Evolutionary conservation across 2,113 vertebrate species (phyloP).

Genomic region (Tachysurus fulvidraco): DNA sequence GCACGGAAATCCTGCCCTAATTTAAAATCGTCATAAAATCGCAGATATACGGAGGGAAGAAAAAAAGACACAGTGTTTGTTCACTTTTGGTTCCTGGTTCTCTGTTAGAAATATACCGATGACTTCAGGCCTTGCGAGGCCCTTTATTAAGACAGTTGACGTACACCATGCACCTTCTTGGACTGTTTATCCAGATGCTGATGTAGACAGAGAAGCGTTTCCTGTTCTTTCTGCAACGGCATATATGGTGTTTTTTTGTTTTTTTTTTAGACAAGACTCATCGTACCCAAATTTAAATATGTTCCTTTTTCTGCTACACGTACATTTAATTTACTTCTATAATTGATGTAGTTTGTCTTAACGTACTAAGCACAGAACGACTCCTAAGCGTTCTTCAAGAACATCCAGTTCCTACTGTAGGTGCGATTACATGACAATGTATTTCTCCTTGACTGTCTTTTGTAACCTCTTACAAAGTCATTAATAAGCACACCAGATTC

Average conservation of each 20-base stretch:
- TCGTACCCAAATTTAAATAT: background rate
- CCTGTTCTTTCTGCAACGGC: background rate
- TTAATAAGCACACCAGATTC: constrained; percentile 34
- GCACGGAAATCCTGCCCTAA: too few species aligned
- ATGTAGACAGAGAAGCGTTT: background rate
- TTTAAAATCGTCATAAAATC: too few species aligned
- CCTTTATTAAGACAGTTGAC: background rate
- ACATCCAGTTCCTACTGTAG: background rate
- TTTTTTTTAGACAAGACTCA: background rate
- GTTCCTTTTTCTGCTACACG: background rate
- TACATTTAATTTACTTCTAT: background rate
- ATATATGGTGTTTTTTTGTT: background rate
- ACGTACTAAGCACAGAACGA: background rate
- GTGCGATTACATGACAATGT: background rate
- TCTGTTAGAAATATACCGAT: background rate
- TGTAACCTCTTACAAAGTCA: constrained; percentile 12
- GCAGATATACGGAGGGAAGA: too few species aligned
- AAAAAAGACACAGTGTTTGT: background rate
- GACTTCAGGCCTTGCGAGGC: background rate
- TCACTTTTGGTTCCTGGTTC: too few species aligned
- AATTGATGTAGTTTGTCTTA: background rate
- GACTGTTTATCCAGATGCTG: too few species aligned
- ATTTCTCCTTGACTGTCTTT: background rate
- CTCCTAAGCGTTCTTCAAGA: background rate
- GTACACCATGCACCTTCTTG: background rate